Conservation (phyloP, 2,113 vertebrate genomes). For the Rissa tridactyla region DNA sequence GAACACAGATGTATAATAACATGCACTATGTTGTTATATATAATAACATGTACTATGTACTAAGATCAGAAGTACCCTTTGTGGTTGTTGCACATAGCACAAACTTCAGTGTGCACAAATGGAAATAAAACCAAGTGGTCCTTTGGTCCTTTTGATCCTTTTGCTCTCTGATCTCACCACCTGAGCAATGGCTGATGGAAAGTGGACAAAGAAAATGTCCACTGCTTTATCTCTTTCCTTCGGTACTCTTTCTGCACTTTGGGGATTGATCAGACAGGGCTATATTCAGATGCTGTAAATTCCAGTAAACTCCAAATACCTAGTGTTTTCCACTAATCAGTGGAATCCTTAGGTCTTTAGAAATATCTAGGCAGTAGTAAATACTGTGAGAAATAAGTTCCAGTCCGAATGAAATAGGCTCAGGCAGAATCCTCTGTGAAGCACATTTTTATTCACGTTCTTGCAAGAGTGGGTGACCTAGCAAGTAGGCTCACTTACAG, state of each 20-base stretch:
- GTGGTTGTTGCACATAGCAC: fast-evolving
- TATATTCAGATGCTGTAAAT: neutral
- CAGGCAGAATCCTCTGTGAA: too few species aligned
- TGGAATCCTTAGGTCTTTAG: neutral
- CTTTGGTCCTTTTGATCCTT: neutral
- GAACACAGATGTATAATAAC: neutral
- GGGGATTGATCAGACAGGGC: neutral
- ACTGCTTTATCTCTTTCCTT: neutral
- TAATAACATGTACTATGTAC: too few species aligned
- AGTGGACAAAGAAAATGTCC: neutral
- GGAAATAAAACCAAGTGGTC: neutral
- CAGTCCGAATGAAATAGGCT: too few species aligned
- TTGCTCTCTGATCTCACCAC: neutral
- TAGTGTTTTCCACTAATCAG: neutral
- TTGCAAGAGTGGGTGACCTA: too few species aligned
- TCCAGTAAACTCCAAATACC: neutral
- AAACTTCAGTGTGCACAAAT: neutral
- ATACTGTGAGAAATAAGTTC: neutral
- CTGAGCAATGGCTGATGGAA: neutral
- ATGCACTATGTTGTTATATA: neutral
- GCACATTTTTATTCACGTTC: too few species aligned
- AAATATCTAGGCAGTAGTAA: neutral
- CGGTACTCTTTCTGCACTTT: neutral
- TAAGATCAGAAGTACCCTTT: neutral
- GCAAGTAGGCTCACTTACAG: too few species aligned